Evolutionary conservation across 1,140 invertebrate genomes (phyloP).

Genomic region (Apocrypta bakeri): DNA sequence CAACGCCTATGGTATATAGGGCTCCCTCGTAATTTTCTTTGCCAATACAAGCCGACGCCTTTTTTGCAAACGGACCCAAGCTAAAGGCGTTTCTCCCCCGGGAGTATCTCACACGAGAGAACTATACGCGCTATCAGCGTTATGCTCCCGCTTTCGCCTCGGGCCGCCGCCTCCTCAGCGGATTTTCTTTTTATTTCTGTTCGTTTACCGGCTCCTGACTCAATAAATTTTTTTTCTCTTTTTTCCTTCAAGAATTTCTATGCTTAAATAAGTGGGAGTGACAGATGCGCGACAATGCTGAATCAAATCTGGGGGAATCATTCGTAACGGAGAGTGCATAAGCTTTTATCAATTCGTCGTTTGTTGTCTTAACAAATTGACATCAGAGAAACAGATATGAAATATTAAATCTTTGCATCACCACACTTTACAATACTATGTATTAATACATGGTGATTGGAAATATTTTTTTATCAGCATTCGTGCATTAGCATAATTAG

Average conservation of each 20-base stretch:
- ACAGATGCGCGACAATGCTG: background rate
- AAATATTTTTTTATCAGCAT: too few species aligned
- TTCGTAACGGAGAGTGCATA: background rate
- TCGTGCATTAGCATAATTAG: too few species aligned
- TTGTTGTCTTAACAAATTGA: background rate
- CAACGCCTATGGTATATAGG: background rate
- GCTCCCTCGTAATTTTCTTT: slow-evolving; percentile 12
- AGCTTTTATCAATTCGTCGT: background rate
- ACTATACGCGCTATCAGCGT: background rate
- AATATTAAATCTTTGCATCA: too few species aligned
- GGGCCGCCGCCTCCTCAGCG: background rate
- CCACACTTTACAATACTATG: too few species aligned
- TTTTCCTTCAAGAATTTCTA: background rate
- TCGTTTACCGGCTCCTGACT: background rate
- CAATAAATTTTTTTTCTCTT: slow-evolving; percentile 7
- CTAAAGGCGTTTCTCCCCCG: slow-evolving; percentile 12
- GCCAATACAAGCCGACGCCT: slow-evolving; percentile 26
- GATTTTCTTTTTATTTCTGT: slow-evolving; percentile 1
- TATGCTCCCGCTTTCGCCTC: background rate
- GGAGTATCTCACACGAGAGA: slow-evolving; percentile 6
- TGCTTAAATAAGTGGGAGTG: background rate
- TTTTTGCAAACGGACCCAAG: background rate
- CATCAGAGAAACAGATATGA: too few species aligned
- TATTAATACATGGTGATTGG: too few species aligned
- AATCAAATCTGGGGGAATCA: background rate